Evolutionary conservation across 2,797 vertebrate species (phyloP).

Genomic region (Cuniculus paca): DNA sequence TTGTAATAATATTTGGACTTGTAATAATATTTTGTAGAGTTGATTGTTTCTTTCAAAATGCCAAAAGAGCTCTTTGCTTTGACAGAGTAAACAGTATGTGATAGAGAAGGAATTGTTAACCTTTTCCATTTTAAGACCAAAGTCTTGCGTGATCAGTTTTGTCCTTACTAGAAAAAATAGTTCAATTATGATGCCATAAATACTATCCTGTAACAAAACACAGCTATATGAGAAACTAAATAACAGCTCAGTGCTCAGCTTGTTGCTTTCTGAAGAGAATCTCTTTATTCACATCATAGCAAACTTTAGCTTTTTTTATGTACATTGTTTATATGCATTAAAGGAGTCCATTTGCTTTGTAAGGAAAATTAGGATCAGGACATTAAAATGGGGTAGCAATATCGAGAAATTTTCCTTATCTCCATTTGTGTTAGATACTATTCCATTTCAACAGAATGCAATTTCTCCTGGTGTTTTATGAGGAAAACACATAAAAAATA

Average conservation of each 20-base stretch:
- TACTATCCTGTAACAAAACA: conserved; percentile 38
- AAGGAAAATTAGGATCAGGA: conserved; percentile 63
- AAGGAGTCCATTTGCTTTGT: conserved; percentile 73
- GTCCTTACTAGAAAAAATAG: background rate
- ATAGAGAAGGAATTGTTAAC: conserved; percentile 1
- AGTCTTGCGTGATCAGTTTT: conserved; percentile 11
- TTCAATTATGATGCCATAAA: background rate
- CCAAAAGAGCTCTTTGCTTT: conserved; percentile 74
- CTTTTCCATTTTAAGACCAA: conserved; percentile 22
- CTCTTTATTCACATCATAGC: conserved; percentile 35
- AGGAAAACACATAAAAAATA: background rate
- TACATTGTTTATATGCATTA: conserved; percentile 54
- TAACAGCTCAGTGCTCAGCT: background rate
- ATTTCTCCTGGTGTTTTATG: conserved; percentile 66
- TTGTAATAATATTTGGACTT: conserved; percentile 87
- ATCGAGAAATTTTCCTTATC: conserved; percentile 42
- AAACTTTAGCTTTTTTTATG: conserved; percentile 70
- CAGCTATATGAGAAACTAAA: conserved; percentile 57
- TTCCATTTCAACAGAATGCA: conserved; percentile 51
- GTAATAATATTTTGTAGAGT: conserved; percentile 87
- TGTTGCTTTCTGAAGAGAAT: conserved; percentile 14
- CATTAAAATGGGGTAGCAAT: conserved; percentile 52
- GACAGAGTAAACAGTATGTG: background rate
- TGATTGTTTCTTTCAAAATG: conserved; percentile 87
- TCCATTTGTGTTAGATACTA: conserved; percentile 52